Percentiles rank a stretch among this genome's conserved stretches.
Conservation (phyloP, 2,113 vertebrate genomes). For the Channa argus region DNA sequence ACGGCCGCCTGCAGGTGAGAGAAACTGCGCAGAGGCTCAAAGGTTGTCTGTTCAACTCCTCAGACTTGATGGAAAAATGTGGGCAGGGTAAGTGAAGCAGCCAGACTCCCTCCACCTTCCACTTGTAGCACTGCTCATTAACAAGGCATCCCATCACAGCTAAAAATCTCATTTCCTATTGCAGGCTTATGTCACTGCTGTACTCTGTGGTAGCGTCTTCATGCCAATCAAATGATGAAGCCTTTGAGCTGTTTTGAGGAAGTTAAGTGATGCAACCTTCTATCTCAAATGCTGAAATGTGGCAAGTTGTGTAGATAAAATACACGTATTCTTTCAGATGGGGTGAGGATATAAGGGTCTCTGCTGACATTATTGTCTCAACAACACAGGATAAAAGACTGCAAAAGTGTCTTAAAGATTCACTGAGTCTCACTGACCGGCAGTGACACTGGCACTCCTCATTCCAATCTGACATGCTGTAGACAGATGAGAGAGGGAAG, state of each 20-base stretch:
- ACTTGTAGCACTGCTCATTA: constrained; percentile 17
- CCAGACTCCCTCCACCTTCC: constrained; percentile 4
- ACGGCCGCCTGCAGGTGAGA: constrained; percentile 56
- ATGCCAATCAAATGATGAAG: constrained; percentile 52
- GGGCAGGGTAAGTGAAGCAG: constrained; percentile 20
- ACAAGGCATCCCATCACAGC: constrained; percentile 38
- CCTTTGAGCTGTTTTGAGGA: constrained; percentile 70
- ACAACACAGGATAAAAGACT: constrained; percentile 53
- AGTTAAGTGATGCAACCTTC: constrained; percentile 74
- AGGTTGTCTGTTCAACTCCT: constrained; percentile 35
- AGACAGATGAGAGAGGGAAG: constrained; percentile 51
- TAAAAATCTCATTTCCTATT: constrained; percentile 51
- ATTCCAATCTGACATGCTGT: constrained; percentile 2
- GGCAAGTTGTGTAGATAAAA: constrained; percentile 56
- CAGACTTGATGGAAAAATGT: constrained; percentile 7
- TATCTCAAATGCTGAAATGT: constrained; percentile 59
- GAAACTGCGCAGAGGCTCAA: constrained; percentile 11
- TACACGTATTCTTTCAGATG: constrained; percentile 61
- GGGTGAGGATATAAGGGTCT: constrained; percentile 24
- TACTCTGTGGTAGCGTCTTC: constrained; percentile 9
- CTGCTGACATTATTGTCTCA: constrained; percentile 68
- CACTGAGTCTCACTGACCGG: constrained; percentile 45
- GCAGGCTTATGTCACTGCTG: constrained; percentile 39
- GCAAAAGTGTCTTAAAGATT: constrained; percentile 33
- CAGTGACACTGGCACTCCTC: constrained; percentile 14